Evolutionary conservation across 1,140 invertebrate species (phyloP), one percentile per base, ranked within the genome.

Genomic region (Drosophila funebris): DNA sequence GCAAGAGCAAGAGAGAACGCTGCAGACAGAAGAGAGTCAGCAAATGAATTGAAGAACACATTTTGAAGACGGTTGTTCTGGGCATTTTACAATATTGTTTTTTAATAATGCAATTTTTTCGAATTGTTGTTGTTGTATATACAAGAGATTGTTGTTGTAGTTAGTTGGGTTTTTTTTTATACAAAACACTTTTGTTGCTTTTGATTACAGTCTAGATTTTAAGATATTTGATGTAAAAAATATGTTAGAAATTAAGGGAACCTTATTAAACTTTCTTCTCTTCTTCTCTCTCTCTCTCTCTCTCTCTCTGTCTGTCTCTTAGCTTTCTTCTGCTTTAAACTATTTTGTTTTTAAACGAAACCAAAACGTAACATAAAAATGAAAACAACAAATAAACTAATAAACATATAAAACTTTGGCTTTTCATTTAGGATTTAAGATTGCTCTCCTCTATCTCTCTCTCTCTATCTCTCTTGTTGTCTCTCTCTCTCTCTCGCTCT

Each of bases 21-120:
- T 33, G 31, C 14, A 20, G 9, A 7, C 14, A 24, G 63, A 24
- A 62, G 29, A 58, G 33, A 75, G 18, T 20, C 20, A 46, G 24
- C 20, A 52, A 62, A 64, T 52, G 27, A 64, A 63, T 71, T 54
- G 50, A 64, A 27, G 61, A 71, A 48, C 61, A 64, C 56, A 52
- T 69, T 27, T 62, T 16, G 8, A 18, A 9, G 13, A n/a, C n/a
- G 11, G 6, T 61, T 27, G 31, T 46, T 62, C 18, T 46, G 13
- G 14, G 11, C 36, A 54, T 53, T 54, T 36, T 13, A 60, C 33
- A 68, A 24, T 11, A 14, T 52, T 22, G 18, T 6, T 11, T 43
- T 69, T 69, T 53, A 69, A 68, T 67, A 33, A 22, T 0, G n/a
- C 0, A 8, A 33, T 36, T 27, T 64, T 27, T 29, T 7, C 11